A percentile compares a stretch with the other conserved stretches of the same genome.
These are phyloP conservation scores for Polymixis lichenea DNA, from an alignment of 2,888 invertebrate genomes.

Conservation along the genomic window DNA sequence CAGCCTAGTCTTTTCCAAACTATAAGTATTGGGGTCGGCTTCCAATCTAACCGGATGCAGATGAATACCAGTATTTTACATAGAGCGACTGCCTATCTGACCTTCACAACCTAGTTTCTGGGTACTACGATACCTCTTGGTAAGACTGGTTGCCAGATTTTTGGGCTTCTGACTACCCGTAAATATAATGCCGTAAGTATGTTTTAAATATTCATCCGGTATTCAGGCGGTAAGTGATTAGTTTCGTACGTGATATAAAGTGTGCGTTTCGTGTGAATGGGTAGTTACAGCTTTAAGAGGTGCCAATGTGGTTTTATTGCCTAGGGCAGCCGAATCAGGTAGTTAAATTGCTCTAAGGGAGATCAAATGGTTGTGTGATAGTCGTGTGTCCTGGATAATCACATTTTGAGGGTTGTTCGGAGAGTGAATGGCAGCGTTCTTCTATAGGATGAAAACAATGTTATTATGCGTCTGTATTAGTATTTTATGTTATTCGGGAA, in stretches of 20 bases:
- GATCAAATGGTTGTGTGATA: constrained; percentile 32
- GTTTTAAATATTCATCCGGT: constrained; percentile 64
- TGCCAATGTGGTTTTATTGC: constrained; percentile 45
- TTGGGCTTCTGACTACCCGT: too few species aligned
- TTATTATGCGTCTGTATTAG: not conserved
- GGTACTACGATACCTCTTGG: too few species aligned
- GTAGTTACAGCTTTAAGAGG: constrained; percentile 20
- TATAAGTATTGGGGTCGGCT: too few species aligned
- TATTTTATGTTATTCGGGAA: too few species aligned
- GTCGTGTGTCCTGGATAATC: not conserved
- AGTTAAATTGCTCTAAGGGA: constrained; percentile 7
- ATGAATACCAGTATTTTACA: too few species aligned
- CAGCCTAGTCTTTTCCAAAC: too few species aligned
- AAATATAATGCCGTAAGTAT: not conserved
- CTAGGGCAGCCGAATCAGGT: constrained; percentile 9
- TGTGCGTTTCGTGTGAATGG: constrained; percentile 31
- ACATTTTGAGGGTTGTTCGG: not conserved
- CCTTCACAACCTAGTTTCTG: too few species aligned
- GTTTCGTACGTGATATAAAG: constrained; percentile 17
- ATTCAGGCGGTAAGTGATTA: constrained; percentile 65
- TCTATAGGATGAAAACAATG: not conserved
- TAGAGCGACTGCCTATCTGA: too few species aligned
- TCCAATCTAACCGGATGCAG: too few species aligned
- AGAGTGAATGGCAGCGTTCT: too few species aligned
- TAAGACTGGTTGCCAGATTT: too few species aligned